Evolutionary conservation across 2,888 invertebrate genomes (phyloP), one percentile per base, ranked within the genome.

Genomic region (Drosophila tripunctata): DNA sequence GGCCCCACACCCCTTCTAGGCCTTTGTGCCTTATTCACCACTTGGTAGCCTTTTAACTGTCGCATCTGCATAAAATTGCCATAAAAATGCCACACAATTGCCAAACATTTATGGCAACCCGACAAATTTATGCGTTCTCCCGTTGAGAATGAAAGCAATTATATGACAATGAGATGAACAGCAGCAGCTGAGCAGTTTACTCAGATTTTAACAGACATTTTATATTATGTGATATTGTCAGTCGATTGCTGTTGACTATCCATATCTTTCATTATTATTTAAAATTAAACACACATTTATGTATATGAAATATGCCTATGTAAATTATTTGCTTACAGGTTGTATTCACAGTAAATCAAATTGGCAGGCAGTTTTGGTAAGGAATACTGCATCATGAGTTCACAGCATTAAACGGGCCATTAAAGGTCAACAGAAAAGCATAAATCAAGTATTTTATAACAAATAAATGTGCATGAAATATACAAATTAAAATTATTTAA

Each of bases 31-130:
- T 2, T 10, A 1, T 1, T 17, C 27, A 7, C 4, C 12, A 4
- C 31, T 47, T 22, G 61, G 45, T 24, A 47, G 47, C 68, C 62
- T 50, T 47, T 66, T 58, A 63, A 36, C 57, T 67, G 78, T 73
- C 79, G 62, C 84, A 83, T 83, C 83, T 88, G 72, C 87, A 88
- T 87, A 88, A 82, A 83, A 70, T 45, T 6, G 38, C 70, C 67
- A 86, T 88, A 88, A 86, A 82, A 88, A 76, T 35, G 70, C 73
- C 79, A 80, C 69, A 63, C 74, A 77, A 83, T 80, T 77, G 77
- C 62, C 75, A 67, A 67, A 62, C 86, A 78, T 87, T 84, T 72
- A 87, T 80, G 64, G 70, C 63, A 58, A 51, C 36, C 62, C 51
- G 19, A 33, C 10, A 57, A 51, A 77, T 67, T 64, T 72, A 76